Evolutionary conservation across 2,797 vertebrate genomes (phyloP).

Genomic region (Sebastolobus altivelis): DNA sequence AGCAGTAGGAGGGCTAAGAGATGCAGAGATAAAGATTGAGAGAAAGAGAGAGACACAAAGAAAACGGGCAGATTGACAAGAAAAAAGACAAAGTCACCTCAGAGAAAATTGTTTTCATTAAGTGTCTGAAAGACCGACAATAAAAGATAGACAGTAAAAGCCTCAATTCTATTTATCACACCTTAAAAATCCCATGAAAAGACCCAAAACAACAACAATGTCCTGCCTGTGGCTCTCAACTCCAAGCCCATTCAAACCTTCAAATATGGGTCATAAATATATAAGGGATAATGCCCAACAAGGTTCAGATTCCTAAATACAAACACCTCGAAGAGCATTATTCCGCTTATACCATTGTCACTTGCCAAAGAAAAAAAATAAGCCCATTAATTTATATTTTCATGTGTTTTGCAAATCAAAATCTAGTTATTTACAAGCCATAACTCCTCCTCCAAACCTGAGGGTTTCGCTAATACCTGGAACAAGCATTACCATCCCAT

Average conservation of each 20-base stretch:
- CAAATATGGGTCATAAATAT: not conserved
- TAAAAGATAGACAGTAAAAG: too few relatives aligned
- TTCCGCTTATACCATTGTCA: too few relatives aligned
- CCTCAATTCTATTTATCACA: not conserved
- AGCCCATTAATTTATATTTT: too few relatives aligned
- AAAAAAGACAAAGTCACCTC: constrained; percentile 18
- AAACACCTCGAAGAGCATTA: too few relatives aligned
- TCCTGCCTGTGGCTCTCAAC: too few relatives aligned
- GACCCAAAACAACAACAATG: not conserved
- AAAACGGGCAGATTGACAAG: constrained; percentile 6
- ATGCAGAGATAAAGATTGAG: constrained; percentile 1
- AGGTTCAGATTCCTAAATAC: not conserved
- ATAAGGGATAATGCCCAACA: not conserved
- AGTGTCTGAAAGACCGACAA: not conserved
- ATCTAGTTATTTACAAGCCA: too few relatives aligned
- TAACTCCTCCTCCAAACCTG: too few relatives aligned
- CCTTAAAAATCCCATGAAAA: not conserved
- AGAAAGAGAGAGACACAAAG: constrained; percentile 9
- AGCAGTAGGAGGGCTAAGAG: constrained; percentile 4
- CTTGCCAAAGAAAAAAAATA: too few relatives aligned
- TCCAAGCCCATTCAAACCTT: not conserved
- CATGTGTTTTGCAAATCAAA: too few relatives aligned
- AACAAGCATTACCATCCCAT: too few relatives aligned
- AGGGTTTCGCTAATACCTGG: too few relatives aligned
- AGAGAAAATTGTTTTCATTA: constrained; percentile 18